phyloP scores from a whole-genome alignment of 2,888 invertebrate genomes.

The Bombylius major region DNA sequence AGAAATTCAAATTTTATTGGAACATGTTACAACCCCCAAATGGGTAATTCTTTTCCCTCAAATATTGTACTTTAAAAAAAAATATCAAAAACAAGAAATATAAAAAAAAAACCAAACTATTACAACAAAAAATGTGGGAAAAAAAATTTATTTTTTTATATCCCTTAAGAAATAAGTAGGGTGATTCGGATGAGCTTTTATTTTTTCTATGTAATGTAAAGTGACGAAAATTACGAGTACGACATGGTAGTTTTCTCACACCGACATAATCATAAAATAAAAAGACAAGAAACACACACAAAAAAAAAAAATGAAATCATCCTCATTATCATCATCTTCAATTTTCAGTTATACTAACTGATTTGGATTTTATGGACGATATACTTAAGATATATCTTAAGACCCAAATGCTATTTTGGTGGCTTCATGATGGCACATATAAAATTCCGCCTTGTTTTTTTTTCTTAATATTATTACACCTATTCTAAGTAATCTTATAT shows the following conservation, averaged over 20 bases:
- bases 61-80: constrained; percentile 17
- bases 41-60: constrained; percentile 38
- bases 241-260: not conserved
- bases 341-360: not conserved
- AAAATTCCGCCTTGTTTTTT: too few relatives aligned
- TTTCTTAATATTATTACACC: constrained; percentile 17
- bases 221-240: not conserved
- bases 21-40: constrained; percentile 35
- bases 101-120: constrained; percentile 18
- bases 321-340: too few relatives aligned
- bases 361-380: not conserved
- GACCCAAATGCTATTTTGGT: not conserved
- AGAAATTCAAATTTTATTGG: constrained; percentile 6
- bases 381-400: not conserved
- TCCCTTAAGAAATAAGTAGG: not conserved
- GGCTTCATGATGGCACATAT: not conserved
- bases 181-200: not conserved
- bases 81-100: constrained; percentile 22
- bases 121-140: not conserved
- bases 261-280: too few relatives aligned
- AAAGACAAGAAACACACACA: too few relatives aligned
- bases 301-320: too few relatives aligned
- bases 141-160: not conserved
- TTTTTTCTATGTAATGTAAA: not conserved
- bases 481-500: constrained; percentile 19